phyloP scores from a whole-genome alignment of 2,888 invertebrate species.

The Panorpa germanica region DNA sequence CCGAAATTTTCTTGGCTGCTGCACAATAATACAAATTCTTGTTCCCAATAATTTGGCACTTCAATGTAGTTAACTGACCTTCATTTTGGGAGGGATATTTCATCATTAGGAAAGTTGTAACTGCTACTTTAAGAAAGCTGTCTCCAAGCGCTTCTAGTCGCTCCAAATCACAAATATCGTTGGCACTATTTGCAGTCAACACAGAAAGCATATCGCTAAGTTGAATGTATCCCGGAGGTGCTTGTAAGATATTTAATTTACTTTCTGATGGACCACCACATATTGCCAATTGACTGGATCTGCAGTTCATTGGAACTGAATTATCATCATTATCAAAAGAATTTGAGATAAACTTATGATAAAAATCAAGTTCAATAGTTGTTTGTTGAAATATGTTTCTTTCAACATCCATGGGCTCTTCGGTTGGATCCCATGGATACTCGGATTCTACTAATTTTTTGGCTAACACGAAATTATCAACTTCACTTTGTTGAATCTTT shows the following conservation, averaged over 20 bases:
- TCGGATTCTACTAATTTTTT: too few species aligned
- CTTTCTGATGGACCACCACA: too few species aligned
- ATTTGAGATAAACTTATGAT: constrained; percentile 35
- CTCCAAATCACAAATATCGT: constrained; percentile 62
- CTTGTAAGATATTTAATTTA: too few species aligned
- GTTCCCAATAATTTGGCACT: constrained; percentile 53
- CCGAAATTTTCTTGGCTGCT: constrained; percentile 29
- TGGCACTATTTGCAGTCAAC: constrained; percentile 42
- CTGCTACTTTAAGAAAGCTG: constrained; percentile 59
- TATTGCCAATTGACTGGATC: too few species aligned
- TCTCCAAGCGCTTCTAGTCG: constrained; percentile 72
- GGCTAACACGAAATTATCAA: too few species aligned
- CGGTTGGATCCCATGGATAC: constrained; percentile 17
- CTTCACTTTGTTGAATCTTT: too few species aligned
- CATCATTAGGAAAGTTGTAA: constrained; percentile 46
- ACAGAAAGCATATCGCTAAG: constrained; percentile 29
- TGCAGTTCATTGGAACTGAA: too few species aligned
- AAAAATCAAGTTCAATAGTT: constrained; percentile 49
- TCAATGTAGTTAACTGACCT: constrained; percentile 49
- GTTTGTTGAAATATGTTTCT: constrained; percentile 34
- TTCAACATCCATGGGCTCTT: constrained; percentile 51
- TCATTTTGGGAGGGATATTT: constrained; percentile 46
- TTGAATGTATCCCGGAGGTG: too few species aligned
- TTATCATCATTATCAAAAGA: too few species aligned
- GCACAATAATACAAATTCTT: constrained; percentile 69